phyloP scores from a whole-genome alignment of 1,140 invertebrate genomes.

The Zaprionus kolodkinae region DNA sequence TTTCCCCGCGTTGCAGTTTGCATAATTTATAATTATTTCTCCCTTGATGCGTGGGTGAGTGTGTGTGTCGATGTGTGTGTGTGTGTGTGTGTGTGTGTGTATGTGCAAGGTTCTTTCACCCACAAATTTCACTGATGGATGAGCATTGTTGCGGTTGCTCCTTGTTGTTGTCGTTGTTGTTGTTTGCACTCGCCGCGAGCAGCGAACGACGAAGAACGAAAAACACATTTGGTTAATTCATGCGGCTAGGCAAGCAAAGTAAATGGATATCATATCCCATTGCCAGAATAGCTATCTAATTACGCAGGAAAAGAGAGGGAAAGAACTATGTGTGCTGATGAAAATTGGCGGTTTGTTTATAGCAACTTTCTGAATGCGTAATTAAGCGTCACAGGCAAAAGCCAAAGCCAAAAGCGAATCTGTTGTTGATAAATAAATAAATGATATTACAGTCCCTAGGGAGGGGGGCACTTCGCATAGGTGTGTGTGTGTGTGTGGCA shows the following conservation, averaged over 20 bases:
- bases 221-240: constrained; percentile 47
- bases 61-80: background rate
- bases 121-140: constrained; percentile 8
- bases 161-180: constrained; percentile 7
- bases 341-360: constrained; percentile 19
- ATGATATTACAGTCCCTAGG: background rate
- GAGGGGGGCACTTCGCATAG: background rate
- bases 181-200: constrained; percentile 7
- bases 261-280: constrained; percentile 16
- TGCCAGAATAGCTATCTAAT: constrained; percentile 9
- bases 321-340: background rate
- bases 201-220: background rate
- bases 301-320: background rate
- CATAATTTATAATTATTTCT: constrained; percentile 63
- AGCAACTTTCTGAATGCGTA: constrained; percentile 17
- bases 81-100: background rate
- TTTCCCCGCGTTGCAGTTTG: constrained; percentile 22
- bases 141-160: constrained; percentile 7
- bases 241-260: constrained; percentile 19
- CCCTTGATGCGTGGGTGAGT: background rate
- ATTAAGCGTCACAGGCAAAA: background rate
- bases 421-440: constrained; percentile 6
- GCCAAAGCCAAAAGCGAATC: background rate
- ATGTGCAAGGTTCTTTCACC: background rate
- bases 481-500: background rate